Evolutionary conservation across 2,113 vertebrate genomes (phyloP).

Genomic region (Paraplagusia blochii): DNA sequence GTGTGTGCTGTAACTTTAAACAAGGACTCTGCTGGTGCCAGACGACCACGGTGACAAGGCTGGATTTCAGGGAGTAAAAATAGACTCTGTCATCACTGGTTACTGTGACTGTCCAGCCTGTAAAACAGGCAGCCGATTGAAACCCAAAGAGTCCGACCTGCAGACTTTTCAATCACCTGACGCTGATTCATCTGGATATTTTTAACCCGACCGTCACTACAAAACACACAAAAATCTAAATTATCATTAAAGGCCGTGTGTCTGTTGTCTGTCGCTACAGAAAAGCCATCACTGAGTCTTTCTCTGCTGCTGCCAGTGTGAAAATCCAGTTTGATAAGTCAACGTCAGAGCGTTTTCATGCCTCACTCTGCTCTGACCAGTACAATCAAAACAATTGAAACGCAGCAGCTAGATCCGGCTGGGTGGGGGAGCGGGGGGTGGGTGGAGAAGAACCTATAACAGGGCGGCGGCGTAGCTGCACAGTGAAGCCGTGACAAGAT

Average conservation of each 20-base stretch:
- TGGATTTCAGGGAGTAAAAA: conserved; percentile 57
- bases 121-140: conserved; percentile 56
- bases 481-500: conserved; percentile 5
- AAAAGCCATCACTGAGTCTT: conserved; percentile 40
- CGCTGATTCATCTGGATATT: conserved; percentile 46
- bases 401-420: conserved; percentile 4
- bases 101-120: conserved; percentile 52
- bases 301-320: conserved; percentile 7
- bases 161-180: conserved; percentile 23
- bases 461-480: not conserved
- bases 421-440: no score
- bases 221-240: conserved; percentile 41
- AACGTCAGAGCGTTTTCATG: not conserved
- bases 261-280: conserved; percentile 29
- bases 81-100: conserved; percentile 61
- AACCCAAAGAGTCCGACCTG: conserved; percentile 37
- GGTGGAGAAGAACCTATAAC: not conserved
- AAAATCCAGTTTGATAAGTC: conserved; percentile 31
- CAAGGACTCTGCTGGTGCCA: conserved; percentile 10
- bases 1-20: conserved; percentile 3
- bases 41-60: conserved; percentile 36
- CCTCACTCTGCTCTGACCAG: conserved; percentile 11
- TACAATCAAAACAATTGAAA: conserved; percentile 23
- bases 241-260: conserved; percentile 40
- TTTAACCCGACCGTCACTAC: no score